Base-by-base conservation (phyloP, 2,888 invertebrate genomes). In the Agelastica alni region DNA sequence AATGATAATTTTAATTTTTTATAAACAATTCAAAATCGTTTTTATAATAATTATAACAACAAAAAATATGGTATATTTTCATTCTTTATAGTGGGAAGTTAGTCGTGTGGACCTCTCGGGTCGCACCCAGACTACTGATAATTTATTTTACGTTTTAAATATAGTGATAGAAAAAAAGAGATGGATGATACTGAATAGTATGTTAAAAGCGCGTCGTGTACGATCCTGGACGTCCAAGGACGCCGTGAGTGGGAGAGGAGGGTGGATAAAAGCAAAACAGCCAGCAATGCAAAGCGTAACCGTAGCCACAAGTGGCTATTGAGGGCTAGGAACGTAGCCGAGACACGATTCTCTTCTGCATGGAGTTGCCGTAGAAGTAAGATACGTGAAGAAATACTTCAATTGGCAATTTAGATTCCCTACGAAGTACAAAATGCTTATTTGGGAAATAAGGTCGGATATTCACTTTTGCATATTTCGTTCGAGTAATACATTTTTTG, bases 291-390 rank as follows among this genome's bases (percentile, higher is more conserved):
- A 53, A 57, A 58, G 58, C 66, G 68, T 51, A 59, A 51, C 53
- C 47, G 49, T 67, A 72, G 72, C 75, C 72, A 74, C 75, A 75
- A 75, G 75, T 74, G 72, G 75, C 69, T 64, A 72, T 75, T 73
- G 73, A 75, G 70, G 71, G 70, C 66, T 73, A 72, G 73, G 72
- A 70, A 70, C 66, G 69, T 55, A 55, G 58, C 58, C 46, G 52
- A 55, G 58, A 58, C 58, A 58, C 58, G 58, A 51, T 52, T 26
- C 55, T 55, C 58, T 58, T 55, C 55, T 39, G 46, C 18, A 46
- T 56, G 34, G 53, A 46, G 47, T 39, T 30, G 36, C 17, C 31
- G 51, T 46, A 45, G 47, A 58, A 58, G 49, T 58, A 53, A 51
- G 52, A 49, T 48, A 32, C 34, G 42, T 41, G 41, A 49, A 51